phyloP scores from a whole-genome alignment of 2,113 vertebrate genomes.

The Orientallactaga bullata region DNA sequence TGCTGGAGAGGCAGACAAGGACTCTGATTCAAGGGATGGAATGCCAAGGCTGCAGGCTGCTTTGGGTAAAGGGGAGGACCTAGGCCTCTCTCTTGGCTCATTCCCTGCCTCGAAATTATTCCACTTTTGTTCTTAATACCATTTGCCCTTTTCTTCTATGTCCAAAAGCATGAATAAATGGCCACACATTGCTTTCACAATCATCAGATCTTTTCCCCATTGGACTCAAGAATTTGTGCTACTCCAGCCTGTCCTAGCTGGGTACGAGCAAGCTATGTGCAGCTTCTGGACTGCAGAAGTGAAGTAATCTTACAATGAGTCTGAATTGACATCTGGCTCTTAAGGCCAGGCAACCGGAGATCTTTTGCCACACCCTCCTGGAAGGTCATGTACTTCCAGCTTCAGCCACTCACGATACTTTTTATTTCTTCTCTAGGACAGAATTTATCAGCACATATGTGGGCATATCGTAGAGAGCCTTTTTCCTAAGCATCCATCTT shows the following conservation, averaged over 20 bases:
- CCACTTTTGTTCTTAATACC: slow-evolving; percentile 69
- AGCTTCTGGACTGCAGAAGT: slow-evolving; percentile 53
- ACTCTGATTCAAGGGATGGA: slow-evolving; percentile 77
- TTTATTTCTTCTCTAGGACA: slow-evolving; percentile 49
- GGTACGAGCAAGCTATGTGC: not conserved
- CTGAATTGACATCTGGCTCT: slow-evolving; percentile 1
- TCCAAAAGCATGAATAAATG: slow-evolving; percentile 55
- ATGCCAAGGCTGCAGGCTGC: slow-evolving; percentile 75
- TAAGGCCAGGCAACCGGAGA: not conserved
- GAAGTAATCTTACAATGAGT: slow-evolving; percentile 38
- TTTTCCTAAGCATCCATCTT: not conserved
- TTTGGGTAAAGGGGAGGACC: slow-evolving; percentile 70
- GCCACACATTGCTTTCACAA: slow-evolving; percentile 43
- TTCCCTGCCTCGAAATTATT: slow-evolving; percentile 72
- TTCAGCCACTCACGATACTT: slow-evolving; percentile 11
- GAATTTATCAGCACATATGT: not conserved
- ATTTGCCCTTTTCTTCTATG: slow-evolving; percentile 23
- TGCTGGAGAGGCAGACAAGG: slow-evolving; percentile 77
- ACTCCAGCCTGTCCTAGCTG: not conserved
- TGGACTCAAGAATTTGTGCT: slow-evolving; percentile 44
- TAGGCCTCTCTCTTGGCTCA: slow-evolving; percentile 77
- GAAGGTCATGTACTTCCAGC: not conserved
- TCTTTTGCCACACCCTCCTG: not conserved
- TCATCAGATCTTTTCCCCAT: slow-evolving; percentile 45
- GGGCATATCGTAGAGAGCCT: not conserved